Conservation (phyloP, 37 sponge, comb jelly and placozoan species). For the Cliona cf. orientalis region DNA sequence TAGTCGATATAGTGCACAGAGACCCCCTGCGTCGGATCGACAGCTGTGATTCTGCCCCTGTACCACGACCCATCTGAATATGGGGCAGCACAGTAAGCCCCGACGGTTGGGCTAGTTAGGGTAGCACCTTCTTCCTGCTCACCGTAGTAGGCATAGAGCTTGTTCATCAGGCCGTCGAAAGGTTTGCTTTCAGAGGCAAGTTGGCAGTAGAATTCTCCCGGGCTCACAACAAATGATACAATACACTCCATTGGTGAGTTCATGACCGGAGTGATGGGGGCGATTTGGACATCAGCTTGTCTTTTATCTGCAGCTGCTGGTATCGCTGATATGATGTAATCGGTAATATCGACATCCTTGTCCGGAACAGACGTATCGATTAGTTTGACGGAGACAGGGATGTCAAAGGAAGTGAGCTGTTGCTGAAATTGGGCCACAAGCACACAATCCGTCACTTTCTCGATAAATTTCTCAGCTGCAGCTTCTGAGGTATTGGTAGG, state of each 20-base stretch:
- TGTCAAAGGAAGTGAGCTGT: not conserved
- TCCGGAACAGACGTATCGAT: not conserved
- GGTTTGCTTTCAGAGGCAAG: not conserved
- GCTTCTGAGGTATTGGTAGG: not conserved
- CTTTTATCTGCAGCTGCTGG: not conserved
- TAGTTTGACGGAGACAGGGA: slow-evolving; percentile 13
- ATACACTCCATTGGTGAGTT: slow-evolving; percentile 22
- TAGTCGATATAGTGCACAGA: slow-evolving; percentile 62
- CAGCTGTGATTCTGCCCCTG: slow-evolving; percentile 58
- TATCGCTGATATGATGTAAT: not conserved
- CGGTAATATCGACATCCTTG: not conserved
- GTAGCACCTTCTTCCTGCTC: slow-evolving; percentile 6
- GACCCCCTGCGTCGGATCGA: slow-evolving; percentile 7
- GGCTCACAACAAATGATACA: slow-evolving; percentile 19
- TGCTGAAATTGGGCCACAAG: slow-evolving; percentile 11
- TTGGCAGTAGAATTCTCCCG: slow-evolving; percentile 62
- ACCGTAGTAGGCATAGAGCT: slow-evolving; percentile 33
- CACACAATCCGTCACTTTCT: not conserved
- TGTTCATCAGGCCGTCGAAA: slow-evolving; percentile 40
- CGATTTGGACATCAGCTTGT: not conserved
- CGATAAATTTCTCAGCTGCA: slow-evolving; percentile 4
- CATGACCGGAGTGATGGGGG: slow-evolving; percentile 7
- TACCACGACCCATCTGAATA: slow-evolving; percentile 84
- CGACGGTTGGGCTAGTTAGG: slow-evolving; percentile 20
- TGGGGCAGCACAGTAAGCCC: slow-evolving; percentile 60